Evolutionary conservation across 2,797 vertebrate species (phyloP), one percentile per base, ranked within the genome.

Genomic region (Basileuterus tristriatus): DNA sequence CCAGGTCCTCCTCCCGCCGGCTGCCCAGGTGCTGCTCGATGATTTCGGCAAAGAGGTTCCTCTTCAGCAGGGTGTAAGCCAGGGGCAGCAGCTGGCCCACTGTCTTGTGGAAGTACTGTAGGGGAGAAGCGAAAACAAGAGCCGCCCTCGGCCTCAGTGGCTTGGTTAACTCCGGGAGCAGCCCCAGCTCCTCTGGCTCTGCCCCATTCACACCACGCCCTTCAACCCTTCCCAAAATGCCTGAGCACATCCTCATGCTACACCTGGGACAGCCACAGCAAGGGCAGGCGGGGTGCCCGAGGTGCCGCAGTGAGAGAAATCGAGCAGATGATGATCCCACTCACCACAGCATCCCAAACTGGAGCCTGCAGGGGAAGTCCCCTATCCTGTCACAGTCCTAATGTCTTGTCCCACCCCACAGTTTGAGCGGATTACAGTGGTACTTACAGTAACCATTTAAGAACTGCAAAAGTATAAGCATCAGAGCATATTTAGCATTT

Each of bases 51-150:
- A 99, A 99, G 81, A 99, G 97, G 88, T 95, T 98, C 95, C 99
- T 98, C 96, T 99, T 98, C 93, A 99, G 96, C 78, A 99, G 98
- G 52, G 77, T 98, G 97, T 99, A 99, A 2, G 99, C 99, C 98
- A 99, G 98, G 17, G 99, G 98, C 94, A 99, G 98, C 81, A 99
- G 98, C 86, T 99, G 99, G n/a, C 98, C 98, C 90, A 99, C 97
- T 34, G 99, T 98, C 97, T 99, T 99, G 97, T 99, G 98, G 97
- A 99, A 99, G 97, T 99, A 99, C 98, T 99, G 95, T n/a, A 55
- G 87, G 81, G 2, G 4, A 87, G 77, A 94, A 92, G 55, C 27
- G 23, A 69, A 47, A 56, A 65, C 39, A 65, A 69, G 17, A 32
- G 26, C 22, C 0, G 3, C 8, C 21, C 49, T 11, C 1, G 6